Evolutionary conservation across 2,797 vertebrate species (phyloP).

Genomic region (Hemitrygon akajei): DNA sequence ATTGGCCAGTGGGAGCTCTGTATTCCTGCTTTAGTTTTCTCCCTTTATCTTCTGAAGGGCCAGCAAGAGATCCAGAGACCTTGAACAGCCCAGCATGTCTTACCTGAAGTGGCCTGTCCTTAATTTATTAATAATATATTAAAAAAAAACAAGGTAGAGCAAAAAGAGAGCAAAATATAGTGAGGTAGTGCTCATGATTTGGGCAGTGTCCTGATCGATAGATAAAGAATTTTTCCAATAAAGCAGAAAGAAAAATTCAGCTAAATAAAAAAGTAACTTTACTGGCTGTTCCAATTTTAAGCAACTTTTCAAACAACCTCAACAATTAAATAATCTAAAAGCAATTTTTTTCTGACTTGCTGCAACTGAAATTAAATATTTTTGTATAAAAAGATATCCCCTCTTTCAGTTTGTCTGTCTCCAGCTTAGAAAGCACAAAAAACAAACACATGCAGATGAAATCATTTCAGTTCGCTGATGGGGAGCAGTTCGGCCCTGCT

Average conservation of each 20-base stretch:
- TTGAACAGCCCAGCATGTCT: neutral
- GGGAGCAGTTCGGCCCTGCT: neutral
- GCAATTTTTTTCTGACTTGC: neutral
- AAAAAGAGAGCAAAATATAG: no score
- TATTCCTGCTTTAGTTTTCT: neutral
- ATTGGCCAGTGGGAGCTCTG: neutral
- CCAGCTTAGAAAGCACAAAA: neutral
- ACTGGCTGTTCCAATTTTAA: no score
- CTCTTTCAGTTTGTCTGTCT: neutral
- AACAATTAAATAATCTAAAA: neutral
- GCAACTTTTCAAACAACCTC: no score
- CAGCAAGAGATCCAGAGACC: neutral
- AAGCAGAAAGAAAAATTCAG: no score
- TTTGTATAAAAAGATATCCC: neutral
- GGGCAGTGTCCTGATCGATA: no score
- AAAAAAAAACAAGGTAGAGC: no score
- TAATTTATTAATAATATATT: no score
- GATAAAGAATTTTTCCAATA: no score
- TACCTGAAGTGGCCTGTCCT: neutral
- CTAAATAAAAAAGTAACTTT: no score
- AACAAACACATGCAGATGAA: neutral
- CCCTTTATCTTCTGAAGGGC: neutral
- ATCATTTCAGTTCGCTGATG: neutral
- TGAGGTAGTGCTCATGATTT: no score
- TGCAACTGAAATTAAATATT: neutral